phyloP scores from a whole-genome alignment of 2,888 invertebrate species.

The Onchidella celtica region DNA sequence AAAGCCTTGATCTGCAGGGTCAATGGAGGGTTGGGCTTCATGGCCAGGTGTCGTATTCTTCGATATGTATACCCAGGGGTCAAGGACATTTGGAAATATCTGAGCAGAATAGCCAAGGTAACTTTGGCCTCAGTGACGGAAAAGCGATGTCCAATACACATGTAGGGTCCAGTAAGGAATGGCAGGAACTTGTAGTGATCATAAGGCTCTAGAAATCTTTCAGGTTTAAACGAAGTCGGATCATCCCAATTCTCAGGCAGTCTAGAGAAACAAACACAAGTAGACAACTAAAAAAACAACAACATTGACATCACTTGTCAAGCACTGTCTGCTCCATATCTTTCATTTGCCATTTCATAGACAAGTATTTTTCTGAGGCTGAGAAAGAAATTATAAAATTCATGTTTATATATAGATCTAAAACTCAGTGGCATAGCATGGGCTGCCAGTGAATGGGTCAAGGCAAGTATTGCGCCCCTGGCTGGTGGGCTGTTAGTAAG shows the following conservation, averaged over 20 bases:
- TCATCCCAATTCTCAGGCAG: slow-evolving; percentile 67
- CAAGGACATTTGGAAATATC: slow-evolving; percentile 62
- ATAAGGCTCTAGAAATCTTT: slow-evolving; percentile 63
- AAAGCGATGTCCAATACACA: slow-evolving; percentile 76
- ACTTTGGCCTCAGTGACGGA: slow-evolving; percentile 72
- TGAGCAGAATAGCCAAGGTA: slow-evolving; percentile 63
- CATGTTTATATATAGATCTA: no score
- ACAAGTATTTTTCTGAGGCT: no score
- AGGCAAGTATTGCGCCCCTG: no score
- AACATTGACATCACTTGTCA: no score
- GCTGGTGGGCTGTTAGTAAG: no score
- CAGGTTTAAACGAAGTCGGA: slow-evolving; percentile 68
- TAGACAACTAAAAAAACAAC: neutral
- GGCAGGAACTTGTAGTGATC: slow-evolving; percentile 65
- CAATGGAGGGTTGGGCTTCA: slow-evolving; percentile 67
- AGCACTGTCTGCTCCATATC: no score
- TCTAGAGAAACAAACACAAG: slow-evolving; percentile 55
- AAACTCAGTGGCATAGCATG: no score
- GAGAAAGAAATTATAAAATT: no score
- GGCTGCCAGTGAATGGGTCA: no score
- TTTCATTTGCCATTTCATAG: no score
- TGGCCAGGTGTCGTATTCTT: slow-evolving; percentile 58
- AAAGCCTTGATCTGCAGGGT: slow-evolving; percentile 39
- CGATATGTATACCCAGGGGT: slow-evolving; percentile 62
- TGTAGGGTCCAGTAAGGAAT: slow-evolving; percentile 71